Base-by-base conservation (phyloP, 2,797 vertebrate genomes). In the Anisognathus igniventris region DNA sequence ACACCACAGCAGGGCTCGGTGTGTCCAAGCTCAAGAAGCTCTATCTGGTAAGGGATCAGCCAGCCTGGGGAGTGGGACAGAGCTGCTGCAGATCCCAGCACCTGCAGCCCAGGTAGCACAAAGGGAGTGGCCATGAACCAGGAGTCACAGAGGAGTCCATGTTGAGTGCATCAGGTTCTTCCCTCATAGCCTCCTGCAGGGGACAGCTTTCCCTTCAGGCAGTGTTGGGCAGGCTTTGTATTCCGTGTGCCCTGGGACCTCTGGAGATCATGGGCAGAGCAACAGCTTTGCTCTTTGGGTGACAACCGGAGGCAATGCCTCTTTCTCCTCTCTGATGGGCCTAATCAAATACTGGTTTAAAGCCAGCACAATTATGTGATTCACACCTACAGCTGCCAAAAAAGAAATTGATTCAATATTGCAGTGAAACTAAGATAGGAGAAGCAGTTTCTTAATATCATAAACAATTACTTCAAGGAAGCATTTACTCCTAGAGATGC, bases 1-100 rank as follows among this genome's bases (percentile, higher is more conserved):
- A 98, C 28, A 98, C 97, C 85, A 99, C 98, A n/a, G 84, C 97
- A 74, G 99, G 98, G 72, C 97, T 99, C 53, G 92, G 95, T 58
- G 97, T 99, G n/a, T 98, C 99, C 58, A 98, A 98, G 86, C 97
- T 99, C 75, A 98, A 95, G 86, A 97, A 92, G 35, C 98, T 99
- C 54, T 99, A 98, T 91, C 92, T 99, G 98, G 99, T 99, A 97
- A 97, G 93, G 37, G n/a, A 62, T 66, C 57, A 82, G 39, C 24
- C 35, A 70, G 25, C 44, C 3, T 21, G 19, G 77, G 86, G 37
- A 84, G 60, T 19, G 67, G 33, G 60, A 58, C 47, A 76, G 67
- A 73, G 80, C 62, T 76, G 66, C 71, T 47, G 24, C 77, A 79
- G 56, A 76, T 30, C 60, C 33, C 4, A 13, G 33, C 31, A 62